Evolutionary conservation across 2,797 vertebrate genomes (phyloP), one percentile per base, ranked within the genome.

Genomic region (Sternarchorhynchus goeldii): DNA sequence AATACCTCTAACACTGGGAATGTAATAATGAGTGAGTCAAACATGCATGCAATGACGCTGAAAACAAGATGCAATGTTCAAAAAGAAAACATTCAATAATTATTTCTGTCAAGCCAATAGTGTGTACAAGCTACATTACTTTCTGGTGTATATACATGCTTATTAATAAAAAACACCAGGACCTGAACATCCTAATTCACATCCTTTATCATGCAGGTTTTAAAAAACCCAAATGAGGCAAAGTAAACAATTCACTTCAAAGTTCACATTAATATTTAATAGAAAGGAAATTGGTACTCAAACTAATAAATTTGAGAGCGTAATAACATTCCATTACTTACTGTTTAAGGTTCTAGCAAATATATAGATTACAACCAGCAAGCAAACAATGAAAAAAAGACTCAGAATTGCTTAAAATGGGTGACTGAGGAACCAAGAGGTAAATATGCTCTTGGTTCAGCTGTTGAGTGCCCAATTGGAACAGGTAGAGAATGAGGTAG

Each of bases 401-500:
- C 34, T 53, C 31, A n/a, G 56, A 4, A 21, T 12, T 21, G 17
- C 41, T 45, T 71, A n/a, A 50, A 75, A 75, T 65, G 50, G n/a
- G 16, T 45, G 55, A 72, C 8, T 74, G 25, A 29, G 59, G n/a
- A 78, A 3, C 77, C 62, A 50, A 73, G 55, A 25, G 53, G 21
- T 14, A 14, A 68, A 58, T 4, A 25, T 81, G 56, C 55, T 79
- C 71, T 82, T 45, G 70, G 77, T 77, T 83, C 5, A 31, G 60
- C 82, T 79, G 21, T 21, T 79, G 88, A 91, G 91, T 96, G 95
- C 94, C 96, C 95, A 95, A 97, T 96, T 99, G 96, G 96, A 98
- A 98, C 96, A 95, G 94, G 89, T 91, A 91, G 86, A 87, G 36
- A 93, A 83, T 88, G 39, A 93, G 86, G 92, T 36, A 73, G 82